Evolutionary conservation across 1,140 invertebrate species (phyloP).

Genomic region (Metopolophium dirhodum): DNA sequence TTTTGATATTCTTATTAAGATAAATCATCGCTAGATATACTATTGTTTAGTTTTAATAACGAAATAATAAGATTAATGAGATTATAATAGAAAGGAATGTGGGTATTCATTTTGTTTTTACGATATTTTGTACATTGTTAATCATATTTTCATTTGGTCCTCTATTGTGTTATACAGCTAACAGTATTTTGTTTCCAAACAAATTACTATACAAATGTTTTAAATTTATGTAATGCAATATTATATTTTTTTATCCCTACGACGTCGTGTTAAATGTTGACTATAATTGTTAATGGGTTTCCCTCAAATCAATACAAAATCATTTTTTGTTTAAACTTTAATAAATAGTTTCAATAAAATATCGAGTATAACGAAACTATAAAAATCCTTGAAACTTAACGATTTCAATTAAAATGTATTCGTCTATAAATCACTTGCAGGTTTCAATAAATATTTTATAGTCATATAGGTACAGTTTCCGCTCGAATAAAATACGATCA

Average conservation of each 20-base stretch:
- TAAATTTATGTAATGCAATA: not conserved
- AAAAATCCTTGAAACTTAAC: not conserved
- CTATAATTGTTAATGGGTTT: too few species aligned
- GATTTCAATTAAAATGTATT: not conserved
- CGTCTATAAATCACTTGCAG: not conserved
- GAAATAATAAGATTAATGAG: not conserved
- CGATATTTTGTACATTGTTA: not conserved
- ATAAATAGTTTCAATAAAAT: conserved; percentile 3
- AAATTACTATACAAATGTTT: not conserved
- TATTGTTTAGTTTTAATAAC: not conserved
- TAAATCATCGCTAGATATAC: not conserved
- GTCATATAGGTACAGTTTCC: not conserved
- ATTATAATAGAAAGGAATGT: too few species aligned
- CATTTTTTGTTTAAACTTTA: not conserved
- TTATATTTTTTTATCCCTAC: not conserved
- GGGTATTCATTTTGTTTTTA: too few species aligned
- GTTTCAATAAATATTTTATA: not conserved
- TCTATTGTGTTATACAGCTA: not conserved
- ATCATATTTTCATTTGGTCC: not conserved
- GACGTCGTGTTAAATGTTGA: not conserved
- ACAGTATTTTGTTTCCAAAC: not conserved
- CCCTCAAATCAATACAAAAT: not conserved
- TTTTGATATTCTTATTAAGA: not conserved
- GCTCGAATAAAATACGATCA: not conserved
- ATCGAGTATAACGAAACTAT: not conserved